These are phyloP conservation scores for Cololabis saira DNA, from an alignment of 2,113 vertebrate genomes.

Conservation along the genomic window DNA sequence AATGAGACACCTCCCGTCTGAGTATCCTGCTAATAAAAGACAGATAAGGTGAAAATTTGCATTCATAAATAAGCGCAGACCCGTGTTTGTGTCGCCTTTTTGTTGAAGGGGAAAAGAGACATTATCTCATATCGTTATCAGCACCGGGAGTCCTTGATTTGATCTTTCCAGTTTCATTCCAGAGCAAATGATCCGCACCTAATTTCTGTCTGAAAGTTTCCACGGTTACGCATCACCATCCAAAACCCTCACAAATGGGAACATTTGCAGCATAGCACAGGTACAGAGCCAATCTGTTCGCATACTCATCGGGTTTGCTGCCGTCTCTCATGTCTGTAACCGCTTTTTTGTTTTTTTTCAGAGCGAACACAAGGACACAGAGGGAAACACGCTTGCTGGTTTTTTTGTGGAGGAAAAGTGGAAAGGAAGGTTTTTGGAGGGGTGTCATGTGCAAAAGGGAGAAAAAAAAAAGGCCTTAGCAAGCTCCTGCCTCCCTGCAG, in stretches of 20 bases:
- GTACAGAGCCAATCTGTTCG: slow-evolving; percentile 42
- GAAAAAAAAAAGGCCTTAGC: slow-evolving; percentile 24
- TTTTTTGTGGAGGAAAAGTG: not conserved
- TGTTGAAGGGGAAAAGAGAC: not conserved
- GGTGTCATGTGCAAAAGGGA: not conserved
- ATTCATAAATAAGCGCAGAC: slow-evolving; percentile 29
- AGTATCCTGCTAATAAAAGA: slow-evolving; percentile 29
- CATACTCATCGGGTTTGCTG: slow-evolving; percentile 48
- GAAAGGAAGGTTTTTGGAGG: not conserved
- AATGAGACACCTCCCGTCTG: slow-evolving; percentile 43
- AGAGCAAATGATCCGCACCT: slow-evolving; percentile 53
- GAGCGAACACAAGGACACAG: not conserved
- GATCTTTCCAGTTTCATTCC: slow-evolving; percentile 40
- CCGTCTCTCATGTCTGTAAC: slow-evolving; percentile 18
- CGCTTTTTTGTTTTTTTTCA: slow-evolving; percentile 30
- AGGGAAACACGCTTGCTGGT: not conserved
- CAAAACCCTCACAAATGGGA: slow-evolving; percentile 29
- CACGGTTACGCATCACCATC: not conserved
- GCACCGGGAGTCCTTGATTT: slow-evolving; percentile 30
- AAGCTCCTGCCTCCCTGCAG: slow-evolving; percentile 45
- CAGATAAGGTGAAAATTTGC: slow-evolving; percentile 45
- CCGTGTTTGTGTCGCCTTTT: not conserved
- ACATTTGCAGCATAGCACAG: slow-evolving; percentile 21
- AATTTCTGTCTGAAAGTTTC: slow-evolving; percentile 51
- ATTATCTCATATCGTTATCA: slow-evolving; percentile 18